These are phyloP conservation scores for Phaedon cochleariae DNA, from an alignment of 2,888 invertebrate species.

Conservation along the genomic window DNA sequence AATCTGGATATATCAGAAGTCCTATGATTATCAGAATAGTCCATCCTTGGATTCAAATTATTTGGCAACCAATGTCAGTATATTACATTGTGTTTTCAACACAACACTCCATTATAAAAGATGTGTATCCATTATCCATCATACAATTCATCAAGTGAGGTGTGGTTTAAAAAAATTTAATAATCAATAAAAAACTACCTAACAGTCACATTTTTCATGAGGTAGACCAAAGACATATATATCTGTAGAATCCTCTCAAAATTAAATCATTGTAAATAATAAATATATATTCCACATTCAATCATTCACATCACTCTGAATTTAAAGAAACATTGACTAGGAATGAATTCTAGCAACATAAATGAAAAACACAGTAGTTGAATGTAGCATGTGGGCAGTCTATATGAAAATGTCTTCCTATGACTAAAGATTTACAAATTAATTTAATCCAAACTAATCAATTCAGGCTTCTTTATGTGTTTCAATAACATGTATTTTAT, in stretches of 20 bases:
- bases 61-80: too few relatives aligned
- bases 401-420: constrained; percentile 15
- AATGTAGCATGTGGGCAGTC: neutral
- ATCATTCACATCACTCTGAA: neutral
- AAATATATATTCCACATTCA: neutral
- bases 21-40: too few relatives aligned
- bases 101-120: too few relatives aligned
- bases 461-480: constrained; percentile 60
- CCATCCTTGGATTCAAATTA: too few relatives aligned
- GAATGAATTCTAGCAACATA: neutral
- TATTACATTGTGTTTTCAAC: too few relatives aligned
- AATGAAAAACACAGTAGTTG: neutral
- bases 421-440: constrained; percentile 44
- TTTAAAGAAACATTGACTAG: neutral
- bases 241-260: neutral
- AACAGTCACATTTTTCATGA: neutral
- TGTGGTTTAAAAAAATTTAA: too few relatives aligned
- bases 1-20: too few relatives aligned
- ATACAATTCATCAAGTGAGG: too few relatives aligned
- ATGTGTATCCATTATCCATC: too few relatives aligned
- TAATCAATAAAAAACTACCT: too few relatives aligned
- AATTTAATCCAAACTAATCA: constrained; percentile 31
- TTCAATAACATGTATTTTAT: constrained; percentile 79
- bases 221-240: too few relatives aligned
- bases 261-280: neutral